Percentiles rank a stretch among this genome's conserved stretches.
Conservation (phyloP, 2,797 vertebrate genomes). For the Gila robusta region DNA sequence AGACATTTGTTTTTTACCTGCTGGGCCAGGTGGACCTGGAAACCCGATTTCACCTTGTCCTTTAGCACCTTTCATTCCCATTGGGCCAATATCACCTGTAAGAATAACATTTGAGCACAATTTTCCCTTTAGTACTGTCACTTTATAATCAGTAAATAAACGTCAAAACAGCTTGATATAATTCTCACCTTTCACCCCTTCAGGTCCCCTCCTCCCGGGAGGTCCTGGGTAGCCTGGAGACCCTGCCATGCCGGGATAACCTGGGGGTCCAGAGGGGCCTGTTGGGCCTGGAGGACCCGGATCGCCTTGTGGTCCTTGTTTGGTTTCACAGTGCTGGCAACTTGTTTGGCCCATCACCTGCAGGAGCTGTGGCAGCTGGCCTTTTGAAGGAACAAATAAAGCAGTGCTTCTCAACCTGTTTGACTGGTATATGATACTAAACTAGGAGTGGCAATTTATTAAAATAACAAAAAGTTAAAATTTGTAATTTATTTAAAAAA, state of each 20-base stretch:
- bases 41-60: constrained; percentile 66
- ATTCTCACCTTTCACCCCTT: constrained; percentile 70
- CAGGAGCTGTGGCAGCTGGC: constrained; percentile 71
- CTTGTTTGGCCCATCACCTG: constrained; percentile 62
- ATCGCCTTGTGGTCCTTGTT: constrained; percentile 67
- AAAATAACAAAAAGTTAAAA: too few relatives aligned
- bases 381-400: constrained; percentile 46
- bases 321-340: constrained; percentile 69
- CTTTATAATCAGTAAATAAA: constrained; percentile 7
- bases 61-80: constrained; percentile 72
- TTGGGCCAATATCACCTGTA: constrained; percentile 68
- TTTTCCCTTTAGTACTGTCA: not conserved
- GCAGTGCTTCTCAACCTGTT: not conserved
- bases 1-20: constrained; percentile 61
- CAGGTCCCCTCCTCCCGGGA: constrained; percentile 66
- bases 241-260: constrained; percentile 70
- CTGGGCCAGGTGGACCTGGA: constrained; percentile 67
- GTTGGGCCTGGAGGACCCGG: constrained; percentile 67
- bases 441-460: not conserved
- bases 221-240: constrained; percentile 69
- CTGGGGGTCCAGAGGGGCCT: constrained; percentile 67
- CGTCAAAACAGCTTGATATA: not conserved
- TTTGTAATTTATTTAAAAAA: too few relatives aligned
- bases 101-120: not conserved
- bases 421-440: not conserved